Conservation (phyloP, 1,140 invertebrate species). For the Listronotus bonariensis region DNA sequence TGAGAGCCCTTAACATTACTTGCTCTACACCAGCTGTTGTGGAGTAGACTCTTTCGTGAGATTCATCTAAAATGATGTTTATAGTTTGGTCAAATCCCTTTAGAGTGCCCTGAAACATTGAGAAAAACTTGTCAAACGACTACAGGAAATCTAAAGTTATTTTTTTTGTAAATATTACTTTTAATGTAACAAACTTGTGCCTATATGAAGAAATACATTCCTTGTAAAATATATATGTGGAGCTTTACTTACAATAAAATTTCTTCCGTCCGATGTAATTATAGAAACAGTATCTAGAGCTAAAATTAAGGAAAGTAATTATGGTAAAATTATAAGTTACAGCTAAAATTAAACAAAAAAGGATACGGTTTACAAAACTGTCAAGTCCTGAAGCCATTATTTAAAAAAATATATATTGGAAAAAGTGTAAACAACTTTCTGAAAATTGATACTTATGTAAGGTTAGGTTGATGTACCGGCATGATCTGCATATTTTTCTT, state of each 20-base stretch:
- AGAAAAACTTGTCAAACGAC: too few relatives aligned
- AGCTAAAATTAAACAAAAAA: constrained; percentile 54
- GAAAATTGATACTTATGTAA: too few relatives aligned
- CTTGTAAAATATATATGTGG: constrained; percentile 28
- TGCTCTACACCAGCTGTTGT: constrained; percentile 91
- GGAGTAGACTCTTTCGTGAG: constrained; percentile 96
- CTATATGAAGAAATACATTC: background rate
- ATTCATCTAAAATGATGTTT: constrained; percentile 96
- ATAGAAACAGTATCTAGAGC: constrained; percentile 84
- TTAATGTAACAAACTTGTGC: background rate
- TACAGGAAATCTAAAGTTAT: too few relatives aligned
- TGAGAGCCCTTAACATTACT: constrained; percentile 94
- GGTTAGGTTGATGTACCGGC: too few relatives aligned
- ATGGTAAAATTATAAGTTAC: constrained; percentile 1
- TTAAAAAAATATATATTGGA: background rate
- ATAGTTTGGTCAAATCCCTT: constrained; percentile 98
- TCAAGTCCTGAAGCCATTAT: constrained; percentile 82
- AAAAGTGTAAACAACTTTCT: too few relatives aligned
- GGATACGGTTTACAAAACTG: constrained; percentile 84
- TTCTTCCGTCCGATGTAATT: constrained; percentile 92
- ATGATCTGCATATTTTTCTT: too few relatives aligned
- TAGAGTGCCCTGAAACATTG: constrained; percentile 72
- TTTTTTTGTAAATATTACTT: background rate
- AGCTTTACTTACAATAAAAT: constrained; percentile 84
- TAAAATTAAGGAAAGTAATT: constrained; percentile 48